phyloP scores from a whole-genome alignment of 2,797 vertebrate genomes.

The Myotis myotis region DNA sequence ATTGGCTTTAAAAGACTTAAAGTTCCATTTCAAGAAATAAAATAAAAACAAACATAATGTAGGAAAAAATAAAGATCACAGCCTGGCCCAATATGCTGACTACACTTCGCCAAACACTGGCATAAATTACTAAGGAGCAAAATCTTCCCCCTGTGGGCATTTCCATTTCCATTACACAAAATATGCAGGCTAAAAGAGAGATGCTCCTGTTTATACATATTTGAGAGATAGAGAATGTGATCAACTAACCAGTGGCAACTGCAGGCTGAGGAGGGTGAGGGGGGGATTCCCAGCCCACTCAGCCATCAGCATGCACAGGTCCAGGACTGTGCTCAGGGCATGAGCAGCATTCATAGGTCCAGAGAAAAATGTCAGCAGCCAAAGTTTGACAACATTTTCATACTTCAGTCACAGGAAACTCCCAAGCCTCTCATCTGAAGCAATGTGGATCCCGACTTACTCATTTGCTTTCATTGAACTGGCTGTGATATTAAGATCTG shows the following conservation, averaged over 20 bases:
- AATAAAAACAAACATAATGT: constrained; percentile 11
- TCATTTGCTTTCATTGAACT: not conserved
- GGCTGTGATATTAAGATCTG: not conserved
- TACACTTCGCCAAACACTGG: not conserved
- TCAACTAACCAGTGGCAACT: not conserved
- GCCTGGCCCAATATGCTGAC: not conserved
- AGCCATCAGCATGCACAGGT: not conserved
- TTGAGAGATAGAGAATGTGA: too few relatives aligned
- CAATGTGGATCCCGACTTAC: not conserved
- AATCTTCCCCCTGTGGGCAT: not conserved
- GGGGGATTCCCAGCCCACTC: not conserved
- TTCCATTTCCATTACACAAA: not conserved
- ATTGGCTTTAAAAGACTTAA: constrained; percentile 48
- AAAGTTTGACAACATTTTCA: not conserved
- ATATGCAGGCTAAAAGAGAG: not conserved
- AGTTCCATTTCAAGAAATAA: constrained; percentile 17
- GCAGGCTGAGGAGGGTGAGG: not conserved
- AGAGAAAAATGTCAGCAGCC: not conserved
- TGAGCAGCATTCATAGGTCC: not conserved
- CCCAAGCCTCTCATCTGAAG: not conserved
- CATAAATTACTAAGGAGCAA: not conserved
- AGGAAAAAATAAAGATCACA: not conserved
- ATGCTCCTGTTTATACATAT: constrained; percentile 4
- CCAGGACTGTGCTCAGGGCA: not conserved
- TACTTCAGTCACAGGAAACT: not conserved